Evolutionary conservation across 2,113 vertebrate species (phyloP), one percentile per base, ranked within the genome.

Genomic region (Reinhardtius hippoglossoides): DNA sequence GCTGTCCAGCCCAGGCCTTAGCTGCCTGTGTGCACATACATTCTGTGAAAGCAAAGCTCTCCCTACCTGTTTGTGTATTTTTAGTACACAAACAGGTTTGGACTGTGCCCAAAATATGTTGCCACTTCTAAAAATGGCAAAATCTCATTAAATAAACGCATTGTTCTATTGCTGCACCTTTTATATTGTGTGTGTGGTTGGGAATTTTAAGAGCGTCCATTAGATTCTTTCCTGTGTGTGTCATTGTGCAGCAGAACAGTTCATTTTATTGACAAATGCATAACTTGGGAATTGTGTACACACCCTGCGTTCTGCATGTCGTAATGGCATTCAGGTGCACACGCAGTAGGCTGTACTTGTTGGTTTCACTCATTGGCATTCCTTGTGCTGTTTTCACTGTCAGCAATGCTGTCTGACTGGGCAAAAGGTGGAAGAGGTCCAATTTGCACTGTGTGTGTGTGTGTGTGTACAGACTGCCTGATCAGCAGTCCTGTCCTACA

Each of bases 401-500:
- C 84, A 82, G 80, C 85, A 80, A 23, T 67, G 15, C 71, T 76
- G 72, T 77, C 57, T 86, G 84, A 76, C 75, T 74, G 80, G 81
- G 85, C 80, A 85, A 46, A 87, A 78, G 68, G 71, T 89, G 88
- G 91, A 88, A 75, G 14, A 27, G 63, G 64, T 90, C 90, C 92
- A 91, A 77, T 68, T 84, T 27, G 56, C 31, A 31, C 31, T 54
- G 44, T 52, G 58, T 55, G 71, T 54, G 58, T 50, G 57, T 60
- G n/a, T 65, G 70, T 54, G 44, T 52, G 57, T 54, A 12, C 70
- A 81, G 80, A 88, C 68, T 89, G 90, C 92, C 75, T 89, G 78
- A 88, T 94, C 93, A 92, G 93, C 91, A 91, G 78, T 91, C 87
- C 82, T 57, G 46, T 90, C 83, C 77, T 57, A 76, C 90, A 93